Base-by-base conservation (phyloP, 2,888 invertebrate genomes). In the Lamellibrachia columna region DNA sequence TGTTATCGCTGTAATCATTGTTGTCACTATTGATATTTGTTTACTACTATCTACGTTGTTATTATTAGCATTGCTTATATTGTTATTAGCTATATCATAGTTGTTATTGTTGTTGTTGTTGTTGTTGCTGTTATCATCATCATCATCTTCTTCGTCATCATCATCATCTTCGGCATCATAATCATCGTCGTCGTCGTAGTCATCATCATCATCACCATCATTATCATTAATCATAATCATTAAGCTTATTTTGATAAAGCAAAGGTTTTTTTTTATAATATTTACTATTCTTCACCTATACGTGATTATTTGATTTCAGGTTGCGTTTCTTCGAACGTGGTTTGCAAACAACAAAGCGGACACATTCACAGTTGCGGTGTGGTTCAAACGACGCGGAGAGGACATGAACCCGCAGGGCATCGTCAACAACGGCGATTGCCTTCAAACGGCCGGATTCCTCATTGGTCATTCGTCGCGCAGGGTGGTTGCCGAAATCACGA, bases 331-430 rank as follows among this genome's bases (percentile, higher is more conserved):
- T 52, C 91, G 53, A 91, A 91, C 52, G 52, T 91, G 91, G 91
- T 91, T 91, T 53, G 91, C 91, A 52, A 91, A 91, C 40, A 91
- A 91, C 40, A 91, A 91, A 52, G 91, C 28, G 52, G 91, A 91
- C 53, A 1, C 4, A 28, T 91, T 91, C 91, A 91, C 91, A 11
- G 91, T 91, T 15, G 75, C 75, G 75, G 75, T 75, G 75, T 75
- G 75, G 75, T 75, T 75, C 22, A 75, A 75, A 75, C 75, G n/a
- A 75, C 75, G 15, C 22, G 75, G 75, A 6, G 75, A 75, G 22
- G 75, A 75, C 75, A n/a, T 22, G 22, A 75, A 15, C 4, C 22
- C 75, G 22, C 75, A 75, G 75, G 75, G 75, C 75, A 75, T 75
- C n/a, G 75, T 75, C 75, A 75, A 75, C 75, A 75, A 75, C 75